phyloP scores from a whole-genome alignment of 2,797 vertebrate genomes.

The Tympanoctomys barrerae region DNA sequence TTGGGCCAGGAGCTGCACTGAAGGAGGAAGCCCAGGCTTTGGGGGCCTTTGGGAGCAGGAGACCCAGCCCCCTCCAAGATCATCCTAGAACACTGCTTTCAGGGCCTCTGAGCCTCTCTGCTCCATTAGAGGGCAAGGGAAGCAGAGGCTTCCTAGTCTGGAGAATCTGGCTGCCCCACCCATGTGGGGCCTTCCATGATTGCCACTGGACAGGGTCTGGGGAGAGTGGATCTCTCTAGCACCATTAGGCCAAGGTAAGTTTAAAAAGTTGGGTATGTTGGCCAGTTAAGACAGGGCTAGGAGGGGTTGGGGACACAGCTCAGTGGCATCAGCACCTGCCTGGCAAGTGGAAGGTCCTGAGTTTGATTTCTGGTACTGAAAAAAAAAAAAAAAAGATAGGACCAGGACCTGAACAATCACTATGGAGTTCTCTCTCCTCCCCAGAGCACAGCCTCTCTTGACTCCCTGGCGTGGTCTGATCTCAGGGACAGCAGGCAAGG shows the following conservation, averaged over 20 bases:
- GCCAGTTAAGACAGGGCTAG: neutral
- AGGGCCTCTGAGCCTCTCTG: neutral
- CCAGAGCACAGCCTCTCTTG: neutral
- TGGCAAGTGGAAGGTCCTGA: too few species aligned
- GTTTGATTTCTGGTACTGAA: too few species aligned
- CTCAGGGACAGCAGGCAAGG: neutral
- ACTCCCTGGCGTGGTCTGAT: neutral
- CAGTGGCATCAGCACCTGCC: too few species aligned
- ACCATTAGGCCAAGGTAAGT: neutral
- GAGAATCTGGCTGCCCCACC: neutral
- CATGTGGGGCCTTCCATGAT: neutral
- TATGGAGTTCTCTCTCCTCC: fast-evolving
- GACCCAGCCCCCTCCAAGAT: neutral
- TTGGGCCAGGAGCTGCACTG: neutral
- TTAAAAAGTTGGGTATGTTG: neutral
- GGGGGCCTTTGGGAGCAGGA: neutral
- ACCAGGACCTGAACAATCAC: neutral
- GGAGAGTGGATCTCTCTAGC: neutral
- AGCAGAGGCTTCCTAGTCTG: neutral
- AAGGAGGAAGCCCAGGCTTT: neutral
- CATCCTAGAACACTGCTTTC: neutral
- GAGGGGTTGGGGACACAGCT: too few species aligned
- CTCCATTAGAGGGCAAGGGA: neutral
- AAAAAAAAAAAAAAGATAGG: neutral
- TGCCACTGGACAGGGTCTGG: neutral